Evolutionary conservation across 2,888 invertebrate species (phyloP).

Genomic region (Empis stercorea): DNA sequence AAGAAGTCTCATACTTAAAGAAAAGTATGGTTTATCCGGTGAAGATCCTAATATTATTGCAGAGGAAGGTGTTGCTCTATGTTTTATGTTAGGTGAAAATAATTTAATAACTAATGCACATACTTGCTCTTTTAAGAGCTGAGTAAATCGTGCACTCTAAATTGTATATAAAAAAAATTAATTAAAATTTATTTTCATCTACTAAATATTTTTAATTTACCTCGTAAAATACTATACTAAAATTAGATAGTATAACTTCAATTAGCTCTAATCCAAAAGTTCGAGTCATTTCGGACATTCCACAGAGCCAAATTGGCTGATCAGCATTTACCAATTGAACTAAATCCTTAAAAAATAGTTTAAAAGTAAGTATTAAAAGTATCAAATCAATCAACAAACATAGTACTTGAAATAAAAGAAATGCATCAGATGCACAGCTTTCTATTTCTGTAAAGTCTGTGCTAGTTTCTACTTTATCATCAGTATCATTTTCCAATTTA

Average conservation of each 20-base stretch:
- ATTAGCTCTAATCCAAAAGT: constrained; percentile 92
- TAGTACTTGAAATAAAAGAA: constrained; percentile 75
- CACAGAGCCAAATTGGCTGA: constrained; percentile 87
- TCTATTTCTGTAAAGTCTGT: constrained; percentile 46
- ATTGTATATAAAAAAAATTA: constrained; percentile 15
- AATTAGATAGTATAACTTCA: constrained; percentile 83
- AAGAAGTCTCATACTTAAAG: constrained; percentile 88
- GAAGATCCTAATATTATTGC: constrained; percentile 50
- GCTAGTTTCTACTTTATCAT: constrained; percentile 4
- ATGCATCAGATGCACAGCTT: constrained; percentile 87
- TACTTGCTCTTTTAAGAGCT: constrained; percentile 88
- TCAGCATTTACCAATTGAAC: constrained; percentile 95
- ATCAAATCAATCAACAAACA: constrained; percentile 1
- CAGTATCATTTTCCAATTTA: constrained; percentile 12
- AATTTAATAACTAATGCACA: constrained; percentile 97
- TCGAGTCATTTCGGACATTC: constrained; percentile 93
- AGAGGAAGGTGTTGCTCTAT: constrained; percentile 46
- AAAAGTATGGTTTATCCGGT: constrained; percentile 87
- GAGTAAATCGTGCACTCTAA: constrained; percentile 87
- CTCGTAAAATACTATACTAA: constrained; percentile 73
- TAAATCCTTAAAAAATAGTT: constrained; percentile 59
- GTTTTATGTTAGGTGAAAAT: constrained; percentile 98
- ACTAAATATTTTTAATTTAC: constrained; percentile 35
- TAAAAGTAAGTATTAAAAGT: not conserved
- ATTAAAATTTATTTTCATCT: too few relatives aligned